phyloP scores from a whole-genome alignment of 64 coral and sea anemone species.

The Catalaphyllia jardinei region DNA sequence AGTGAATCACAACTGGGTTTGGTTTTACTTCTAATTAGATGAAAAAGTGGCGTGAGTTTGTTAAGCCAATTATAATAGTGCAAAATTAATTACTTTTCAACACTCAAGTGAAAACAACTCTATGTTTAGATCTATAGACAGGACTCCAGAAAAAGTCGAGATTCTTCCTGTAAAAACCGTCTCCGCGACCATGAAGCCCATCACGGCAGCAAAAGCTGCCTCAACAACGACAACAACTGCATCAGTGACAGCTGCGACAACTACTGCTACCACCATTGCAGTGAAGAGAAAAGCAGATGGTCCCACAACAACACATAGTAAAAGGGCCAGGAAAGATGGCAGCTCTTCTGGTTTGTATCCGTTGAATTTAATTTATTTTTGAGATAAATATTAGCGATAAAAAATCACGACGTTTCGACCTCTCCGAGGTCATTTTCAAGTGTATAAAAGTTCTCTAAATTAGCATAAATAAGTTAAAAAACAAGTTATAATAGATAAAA shows the following conservation, averaged over 20 bases:
- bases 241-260: conserved; percentile 48
- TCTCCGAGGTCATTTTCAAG: too few relatives aligned
- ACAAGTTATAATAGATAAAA: too few relatives aligned
- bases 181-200: conserved; percentile 45
- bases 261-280: conserved; percentile 54
- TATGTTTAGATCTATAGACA: conserved; percentile 3
- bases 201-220: conserved; percentile 1
- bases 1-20: too few relatives aligned
- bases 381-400: too few relatives aligned
- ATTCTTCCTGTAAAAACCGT: conserved; percentile 32
- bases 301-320: conserved; percentile 26
- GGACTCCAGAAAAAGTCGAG: conserved; percentile 34
- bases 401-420: too few relatives aligned
- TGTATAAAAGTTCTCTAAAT: too few relatives aligned
- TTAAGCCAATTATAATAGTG: too few relatives aligned
- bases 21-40: too few relatives aligned
- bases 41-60: too few relatives aligned
- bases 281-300: conserved; percentile 87
- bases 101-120: background rate
- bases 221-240: conserved; percentile 34
- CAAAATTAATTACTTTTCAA: too few relatives aligned
- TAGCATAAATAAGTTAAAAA: too few relatives aligned
- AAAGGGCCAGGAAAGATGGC: conserved; percentile 79
- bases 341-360: conserved; percentile 48
- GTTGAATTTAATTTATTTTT: too few relatives aligned